Evolutionary conservation across 2,797 vertebrate genomes (phyloP), one percentile per base, ranked within the genome.

Genomic region (Peromyscus attwateri): DNA sequence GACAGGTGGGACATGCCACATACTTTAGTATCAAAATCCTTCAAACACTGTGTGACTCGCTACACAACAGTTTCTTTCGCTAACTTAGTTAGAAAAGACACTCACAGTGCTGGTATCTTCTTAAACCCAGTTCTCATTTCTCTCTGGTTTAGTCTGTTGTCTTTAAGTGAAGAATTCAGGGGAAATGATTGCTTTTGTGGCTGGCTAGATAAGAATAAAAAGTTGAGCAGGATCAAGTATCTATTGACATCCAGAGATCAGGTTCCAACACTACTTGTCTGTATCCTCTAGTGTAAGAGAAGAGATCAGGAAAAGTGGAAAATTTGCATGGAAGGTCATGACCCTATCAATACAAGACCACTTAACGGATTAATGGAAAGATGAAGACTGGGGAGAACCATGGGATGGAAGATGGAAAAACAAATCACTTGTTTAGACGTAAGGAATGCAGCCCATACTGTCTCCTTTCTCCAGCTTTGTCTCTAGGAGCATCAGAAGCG

Each of bases 71-170:
- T 79, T 84, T 91, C 75, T 91, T 77, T 81, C 49, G 29, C 17
- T 55, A 82, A 57, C 19, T 49, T 95, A 60, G n/a, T 17, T 49
- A 76, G 66, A 85, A 81, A 94, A 46, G 1, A 2, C 17, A 23
- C 12, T 84, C 49, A 3, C 3, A 29, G 2, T 83, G 40, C 52
- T 25, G 83, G 64, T 73, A 70, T 73, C 14, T 93, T 92, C 60
- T 76, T 66, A 37, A 57, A 71, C 23, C 37, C 34, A 80, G 60
- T 40, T 10, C 66, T 91, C 34, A 40, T 71, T 92, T 92, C 23
- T 57, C 49, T 91, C 75, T 94, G 90, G 34, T n/a, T 84, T 96
- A 64, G 46, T 25, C 66, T 52, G 37, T 82, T 79, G 23, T 81
- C 73, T 83, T 70, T 66, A 29, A 9, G 31, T 17, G 94, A 89